These are phyloP conservation scores for Smithornis capensis DNA, from an alignment of 2,113 vertebrate genomes.

Conservation along the genomic window DNA sequence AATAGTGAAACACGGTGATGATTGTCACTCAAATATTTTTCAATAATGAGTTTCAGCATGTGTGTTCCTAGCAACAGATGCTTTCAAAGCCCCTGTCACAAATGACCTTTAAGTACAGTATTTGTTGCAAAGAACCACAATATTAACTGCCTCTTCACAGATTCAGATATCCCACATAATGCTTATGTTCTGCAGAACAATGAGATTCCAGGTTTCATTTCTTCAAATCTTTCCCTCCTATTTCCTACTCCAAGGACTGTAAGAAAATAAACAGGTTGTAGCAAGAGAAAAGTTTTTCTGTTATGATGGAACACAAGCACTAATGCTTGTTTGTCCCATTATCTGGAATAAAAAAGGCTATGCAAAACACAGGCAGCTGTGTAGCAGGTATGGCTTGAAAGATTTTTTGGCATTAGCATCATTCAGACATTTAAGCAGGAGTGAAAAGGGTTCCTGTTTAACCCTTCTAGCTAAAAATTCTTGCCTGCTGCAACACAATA, in stretches of 20 bases:
- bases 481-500: background rate
- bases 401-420: background rate
- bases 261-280: background rate
- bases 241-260: background rate
- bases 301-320: background rate
- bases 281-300: background rate
- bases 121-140: conserved; percentile 10
- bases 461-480: background rate
- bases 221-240: background rate
- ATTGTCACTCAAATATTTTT: conserved; percentile 48
- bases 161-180: background rate
- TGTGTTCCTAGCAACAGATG: conserved; percentile 47
- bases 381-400: background rate
- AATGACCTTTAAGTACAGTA: conserved; percentile 51
- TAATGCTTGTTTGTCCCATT: background rate
- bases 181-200: background rate
- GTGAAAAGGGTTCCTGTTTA: background rate
- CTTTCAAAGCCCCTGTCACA: background rate
- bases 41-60: conserved; percentile 37
- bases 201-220: background rate
- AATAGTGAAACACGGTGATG: background rate
- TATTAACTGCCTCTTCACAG: conserved; percentile 10
- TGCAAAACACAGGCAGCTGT: background rate
- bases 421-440: background rate
- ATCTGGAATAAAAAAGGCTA: background rate